phyloP scores from a whole-genome alignment of 2,888 invertebrate genomes.

The Biston betularia region DNA sequence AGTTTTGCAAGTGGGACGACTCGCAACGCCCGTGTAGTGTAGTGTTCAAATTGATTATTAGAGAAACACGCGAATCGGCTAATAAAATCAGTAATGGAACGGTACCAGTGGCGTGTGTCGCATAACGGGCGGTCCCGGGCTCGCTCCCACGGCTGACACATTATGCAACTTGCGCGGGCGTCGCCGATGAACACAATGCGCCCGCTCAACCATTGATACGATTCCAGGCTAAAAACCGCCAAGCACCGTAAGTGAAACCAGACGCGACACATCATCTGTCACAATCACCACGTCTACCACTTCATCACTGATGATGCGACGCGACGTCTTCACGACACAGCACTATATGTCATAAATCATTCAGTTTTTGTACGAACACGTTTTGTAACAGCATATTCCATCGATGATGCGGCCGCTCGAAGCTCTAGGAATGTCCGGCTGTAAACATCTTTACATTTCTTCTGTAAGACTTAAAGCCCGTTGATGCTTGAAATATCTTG shows the following conservation, averaged over 20 bases:
- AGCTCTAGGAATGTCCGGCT: slow-evolving; percentile 27
- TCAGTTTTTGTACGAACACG: slow-evolving; percentile 34
- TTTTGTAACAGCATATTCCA: slow-evolving; percentile 26
- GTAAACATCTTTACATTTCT: slow-evolving; percentile 16
- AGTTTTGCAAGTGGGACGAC: slow-evolving; percentile 72
- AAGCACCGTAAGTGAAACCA: slow-evolving; percentile 66
- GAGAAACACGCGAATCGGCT: slow-evolving; percentile 81
- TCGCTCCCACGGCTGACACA: slow-evolving; percentile 80
- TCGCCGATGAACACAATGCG: slow-evolving; percentile 68
- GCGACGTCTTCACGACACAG: slow-evolving; percentile 29
- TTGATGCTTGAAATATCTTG: slow-evolving; percentile 20
- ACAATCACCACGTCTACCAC: slow-evolving; percentile 33
- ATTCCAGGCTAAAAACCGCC: slow-evolving; percentile 68
- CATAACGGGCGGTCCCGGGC: slow-evolving; percentile 74
- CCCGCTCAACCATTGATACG: slow-evolving; percentile 59
- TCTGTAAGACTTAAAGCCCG: slow-evolving; percentile 11
- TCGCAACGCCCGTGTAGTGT: slow-evolving; percentile 63
- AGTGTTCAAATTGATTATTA: slow-evolving; percentile 78
- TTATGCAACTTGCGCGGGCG: slow-evolving; percentile 76
- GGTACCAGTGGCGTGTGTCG: slow-evolving; percentile 83
- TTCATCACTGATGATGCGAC: slow-evolving; percentile 39
- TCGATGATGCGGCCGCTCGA: slow-evolving; percentile 13
- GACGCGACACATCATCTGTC: slow-evolving; percentile 48
- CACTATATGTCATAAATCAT: slow-evolving; percentile 39
- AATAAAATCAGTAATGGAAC: slow-evolving; percentile 84